Conservation (phyloP, 1,140 invertebrate species). For the Orchesella cincta region DNA sequence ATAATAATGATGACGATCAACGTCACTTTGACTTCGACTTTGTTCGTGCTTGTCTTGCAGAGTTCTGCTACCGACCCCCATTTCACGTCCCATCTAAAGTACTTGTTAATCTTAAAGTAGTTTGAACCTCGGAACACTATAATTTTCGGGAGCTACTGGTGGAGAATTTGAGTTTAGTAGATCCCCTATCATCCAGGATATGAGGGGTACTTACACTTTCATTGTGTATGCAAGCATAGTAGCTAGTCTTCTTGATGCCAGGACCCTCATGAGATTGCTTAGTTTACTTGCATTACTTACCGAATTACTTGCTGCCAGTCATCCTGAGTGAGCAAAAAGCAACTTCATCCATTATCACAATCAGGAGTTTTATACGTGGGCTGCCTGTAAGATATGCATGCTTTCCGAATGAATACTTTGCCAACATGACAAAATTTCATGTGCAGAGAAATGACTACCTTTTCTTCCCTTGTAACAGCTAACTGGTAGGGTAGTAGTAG, state of each 20-base stretch:
- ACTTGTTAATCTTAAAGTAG: not conserved
- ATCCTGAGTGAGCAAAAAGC: not conserved
- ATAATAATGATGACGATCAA: conserved; percentile 2
- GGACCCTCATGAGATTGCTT: conserved; percentile 11
- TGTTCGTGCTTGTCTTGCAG: conserved; percentile 25
- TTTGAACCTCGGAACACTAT: not conserved
- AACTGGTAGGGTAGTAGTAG: too few relatives aligned
- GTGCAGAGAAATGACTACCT: too few relatives aligned
- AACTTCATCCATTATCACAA: conserved; percentile 7
- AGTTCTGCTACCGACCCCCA: too few relatives aligned
- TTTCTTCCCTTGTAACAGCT: too few relatives aligned
- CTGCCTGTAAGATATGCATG: too few relatives aligned
- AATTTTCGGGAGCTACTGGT: not conserved
- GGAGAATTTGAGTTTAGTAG: too few relatives aligned
- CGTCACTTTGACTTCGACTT: conserved; percentile 8
- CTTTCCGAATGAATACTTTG: too few relatives aligned
- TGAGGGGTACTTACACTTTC: not conserved
- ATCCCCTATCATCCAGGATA: too few relatives aligned
- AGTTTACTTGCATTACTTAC: not conserved
- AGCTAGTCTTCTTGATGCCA: not conserved
- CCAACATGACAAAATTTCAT: too few relatives aligned
- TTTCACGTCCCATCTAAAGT: too few relatives aligned
- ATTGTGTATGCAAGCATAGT: not conserved
- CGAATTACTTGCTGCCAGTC: not conserved
- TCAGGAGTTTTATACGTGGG: too few relatives aligned